Percentiles rank a stretch among this genome's conserved stretches.
phyloP scores from a whole-genome alignment of 2,797 vertebrate genomes.

The Crax fasciolata region DNA sequence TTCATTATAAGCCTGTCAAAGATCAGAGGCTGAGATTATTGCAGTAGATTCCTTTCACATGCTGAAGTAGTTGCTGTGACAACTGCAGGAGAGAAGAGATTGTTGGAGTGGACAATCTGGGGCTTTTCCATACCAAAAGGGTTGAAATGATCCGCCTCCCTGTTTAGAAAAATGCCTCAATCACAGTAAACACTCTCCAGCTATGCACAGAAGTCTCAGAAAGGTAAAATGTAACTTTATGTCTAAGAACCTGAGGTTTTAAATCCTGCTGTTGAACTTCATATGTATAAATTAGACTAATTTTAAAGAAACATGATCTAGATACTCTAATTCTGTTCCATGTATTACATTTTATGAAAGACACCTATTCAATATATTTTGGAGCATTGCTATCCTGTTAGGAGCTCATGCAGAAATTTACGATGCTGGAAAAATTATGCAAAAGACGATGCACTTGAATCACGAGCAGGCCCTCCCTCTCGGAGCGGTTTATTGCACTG shows the following conservation, averaged over 20 bases:
- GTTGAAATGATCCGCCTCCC: conserved; percentile 51
- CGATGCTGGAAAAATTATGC: conserved; percentile 49
- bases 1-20: conserved; percentile 84
- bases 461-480: neutral
- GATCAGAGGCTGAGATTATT: conserved; percentile 87
- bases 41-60: conserved; percentile 84
- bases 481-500: conserved; percentile 34
- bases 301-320: conserved; percentile 18
- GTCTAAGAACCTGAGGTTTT: neutral
- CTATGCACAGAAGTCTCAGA: neutral
- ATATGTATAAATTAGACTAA: conserved; percentile 2
- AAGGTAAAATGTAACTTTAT: neutral
- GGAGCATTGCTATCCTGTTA: neutral
- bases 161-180: conserved; percentile 55
- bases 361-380: conserved; percentile 31
- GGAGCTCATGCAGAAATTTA: conserved; percentile 49
- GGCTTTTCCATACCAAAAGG: conserved; percentile 67
- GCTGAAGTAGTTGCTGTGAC: conserved; percentile 84
- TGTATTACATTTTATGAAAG: conserved; percentile 44
- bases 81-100: conserved; percentile 69
- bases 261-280: neutral
- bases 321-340: neutral
- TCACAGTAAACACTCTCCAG: neutral
- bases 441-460: conserved; percentile 47
- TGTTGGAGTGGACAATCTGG: conserved; percentile 62